Evolutionary conservation across 2,888 invertebrate genomes (phyloP), one percentile per base, ranked within the genome.

Genomic region (Cordilura impudica): DNA sequence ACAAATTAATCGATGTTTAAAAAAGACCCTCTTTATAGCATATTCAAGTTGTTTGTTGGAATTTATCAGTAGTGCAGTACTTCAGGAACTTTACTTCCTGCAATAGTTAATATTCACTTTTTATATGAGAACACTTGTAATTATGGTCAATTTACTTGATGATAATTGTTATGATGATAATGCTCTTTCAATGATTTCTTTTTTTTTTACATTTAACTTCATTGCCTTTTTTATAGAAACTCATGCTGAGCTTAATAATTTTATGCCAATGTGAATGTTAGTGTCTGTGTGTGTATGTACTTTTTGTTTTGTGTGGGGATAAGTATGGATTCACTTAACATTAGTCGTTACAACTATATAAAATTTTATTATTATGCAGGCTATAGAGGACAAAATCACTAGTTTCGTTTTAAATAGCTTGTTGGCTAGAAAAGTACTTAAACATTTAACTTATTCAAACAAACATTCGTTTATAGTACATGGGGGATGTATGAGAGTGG

Each of bases 61-160:
- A n/a, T n/a, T n/a, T n/a, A n/a, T n/a, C n/a, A n/a, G n/a, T n/a
- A n/a, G n/a, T n/a, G n/a, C n/a, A n/a, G n/a, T n/a, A n/a, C n/a
- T n/a, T n/a, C n/a, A n/a, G n/a, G n/a, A n/a, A n/a, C n/a, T n/a
- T n/a, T n/a, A n/a, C n/a, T n/a, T n/a, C n/a, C n/a, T n/a, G n/a
- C n/a, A n/a, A n/a, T n/a, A n/a, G n/a, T n/a, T n/a, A n/a, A n/a
- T n/a, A n/a, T n/a, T n/a, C n/a, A n/a, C n/a, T n/a, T n/a, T n/a
- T n/a, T n/a, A n/a, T n/a, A n/a, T n/a, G n/a, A n/a, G n/a, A n/a
- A 39, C 51, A 19, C 39, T 56, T 56, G 39, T 56, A 56, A 56
- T 56, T 56, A 56, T 56, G 56, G 56, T 56, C 56, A 56, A 56
- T 56, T 56, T 19, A 56, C 19, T 19, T 35, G 56, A 56, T 56